phyloP scores from a whole-genome alignment of 2,888 invertebrate genomes.

The Ethmia dodecea region DNA sequence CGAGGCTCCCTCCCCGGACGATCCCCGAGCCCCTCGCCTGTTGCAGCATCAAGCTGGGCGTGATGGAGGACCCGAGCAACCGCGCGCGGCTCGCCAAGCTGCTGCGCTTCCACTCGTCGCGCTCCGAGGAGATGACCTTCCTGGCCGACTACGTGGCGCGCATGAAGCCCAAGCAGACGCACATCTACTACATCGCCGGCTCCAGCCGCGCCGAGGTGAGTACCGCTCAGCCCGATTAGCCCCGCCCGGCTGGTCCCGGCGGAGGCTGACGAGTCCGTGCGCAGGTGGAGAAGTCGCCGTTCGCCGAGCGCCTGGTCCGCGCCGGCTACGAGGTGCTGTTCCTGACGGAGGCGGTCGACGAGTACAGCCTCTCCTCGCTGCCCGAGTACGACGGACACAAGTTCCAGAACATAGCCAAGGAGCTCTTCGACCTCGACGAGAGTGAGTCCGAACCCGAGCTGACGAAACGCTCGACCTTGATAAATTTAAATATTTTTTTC shows the following conservation, averaged over 20 bases:
- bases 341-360: conserved; percentile 97
- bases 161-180: conserved; percentile 96
- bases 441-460: too few relatives aligned
- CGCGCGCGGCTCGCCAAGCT: conserved; percentile 97
- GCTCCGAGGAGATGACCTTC: conserved; percentile 78
- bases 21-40: not conserved
- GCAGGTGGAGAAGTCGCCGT: conserved; percentile 91
- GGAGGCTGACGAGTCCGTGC: conserved; percentile 29
- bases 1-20: not conserved
- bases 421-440: conserved; percentile 93
- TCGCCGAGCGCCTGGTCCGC: conserved; percentile 94
- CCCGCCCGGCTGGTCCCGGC: not conserved
- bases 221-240: too few relatives aligned
- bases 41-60: conserved; percentile 91
- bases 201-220: conserved; percentile 87
- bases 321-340: conserved; percentile 97
- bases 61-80: conserved; percentile 98
- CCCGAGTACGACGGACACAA: conserved; percentile 99
- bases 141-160: conserved; percentile 93
- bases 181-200: conserved; percentile 98
- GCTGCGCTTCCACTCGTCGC: conserved; percentile 92
- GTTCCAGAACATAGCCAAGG: conserved; percentile 99
- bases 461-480: too few relatives aligned
- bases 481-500: not conserved
- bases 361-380: conserved; percentile 96